These are phyloP conservation scores for Periophthalmus magnuspinnatus DNA, from an alignment of 2,797 vertebrate genomes.

Conservation along the genomic window DNA sequence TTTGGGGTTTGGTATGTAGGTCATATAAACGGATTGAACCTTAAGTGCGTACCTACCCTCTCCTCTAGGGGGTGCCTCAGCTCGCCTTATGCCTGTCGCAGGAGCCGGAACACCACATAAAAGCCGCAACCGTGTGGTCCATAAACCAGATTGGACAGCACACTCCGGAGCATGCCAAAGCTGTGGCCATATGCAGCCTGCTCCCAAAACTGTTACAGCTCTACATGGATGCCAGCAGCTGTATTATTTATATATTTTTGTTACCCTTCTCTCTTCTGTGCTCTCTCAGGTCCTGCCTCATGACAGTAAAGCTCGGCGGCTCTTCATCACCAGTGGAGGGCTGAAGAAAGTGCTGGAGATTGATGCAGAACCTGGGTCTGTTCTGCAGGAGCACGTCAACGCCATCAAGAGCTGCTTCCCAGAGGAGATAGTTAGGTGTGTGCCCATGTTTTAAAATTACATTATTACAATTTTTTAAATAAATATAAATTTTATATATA, in stretches of 20 bases:
- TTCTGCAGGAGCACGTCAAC: conserved; percentile 88
- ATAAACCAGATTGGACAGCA: conserved; percentile 89
- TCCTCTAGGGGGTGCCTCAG: conserved; percentile 86
- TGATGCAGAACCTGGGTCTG: conserved; percentile 86
- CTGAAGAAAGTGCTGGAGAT: conserved; percentile 96
- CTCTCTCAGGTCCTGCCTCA: conserved; percentile 86
- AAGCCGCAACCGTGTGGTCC: conserved; percentile 88
- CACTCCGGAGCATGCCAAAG: conserved; percentile 86
- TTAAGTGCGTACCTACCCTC: conserved; percentile 34
- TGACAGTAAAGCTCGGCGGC: conserved; percentile 87
- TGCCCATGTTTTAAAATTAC: conserved; percentile 2
- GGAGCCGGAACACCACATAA: conserved; percentile 89
- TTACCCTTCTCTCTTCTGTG: background rate
- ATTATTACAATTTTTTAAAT: too few species aligned
- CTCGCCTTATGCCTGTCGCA: conserved; percentile 89
- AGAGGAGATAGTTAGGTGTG: conserved; percentile 93
- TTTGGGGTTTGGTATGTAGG: conserved; percentile 27
- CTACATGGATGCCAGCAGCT: conserved; percentile 82
- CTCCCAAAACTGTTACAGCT: conserved; percentile 82
- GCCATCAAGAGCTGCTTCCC: conserved; percentile 91
- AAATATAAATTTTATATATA: too few species aligned
- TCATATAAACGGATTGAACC: conserved; percentile 16
- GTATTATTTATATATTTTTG: too few species aligned
- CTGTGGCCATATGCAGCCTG: conserved; percentile 79
- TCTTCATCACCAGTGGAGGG: conserved; percentile 93